A percentile compares a stretch with the other conserved stretches of the same genome.
These are phyloP conservation scores for Brachypodius melanocephalos DNA, from an alignment of 2,113 vertebrate genomes.

Conservation along the genomic window DNA sequence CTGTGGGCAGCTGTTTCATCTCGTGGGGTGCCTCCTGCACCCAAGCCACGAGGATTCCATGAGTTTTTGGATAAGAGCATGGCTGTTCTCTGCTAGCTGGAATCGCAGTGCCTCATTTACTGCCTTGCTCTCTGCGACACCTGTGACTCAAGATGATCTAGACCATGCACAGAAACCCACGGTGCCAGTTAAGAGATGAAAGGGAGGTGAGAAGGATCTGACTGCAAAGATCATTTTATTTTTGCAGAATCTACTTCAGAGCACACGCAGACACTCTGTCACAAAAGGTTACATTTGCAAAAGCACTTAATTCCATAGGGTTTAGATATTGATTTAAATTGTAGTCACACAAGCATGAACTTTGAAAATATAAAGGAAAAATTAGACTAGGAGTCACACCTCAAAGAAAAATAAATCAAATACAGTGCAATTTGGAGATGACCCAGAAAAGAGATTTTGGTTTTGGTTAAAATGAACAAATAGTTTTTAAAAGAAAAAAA, in stretches of 20 bases:
- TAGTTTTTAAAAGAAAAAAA: not conserved
- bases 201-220: not conserved
- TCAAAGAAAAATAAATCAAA: constrained; percentile 12
- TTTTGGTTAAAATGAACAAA: not conserved
- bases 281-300: not conserved
- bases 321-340: constrained; percentile 22
- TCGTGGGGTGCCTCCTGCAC: not conserved
- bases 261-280: accelerated
- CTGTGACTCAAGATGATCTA: not conserved
- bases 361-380: not conserved
- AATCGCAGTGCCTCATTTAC: not conserved
- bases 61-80: not conserved
- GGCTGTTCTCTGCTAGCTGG: not conserved
- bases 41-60: not conserved
- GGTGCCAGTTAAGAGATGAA: not conserved
- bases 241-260: not conserved
- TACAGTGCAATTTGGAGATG: not conserved
- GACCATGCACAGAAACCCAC: not conserved
- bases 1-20: not conserved
- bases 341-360: not conserved
- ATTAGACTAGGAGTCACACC: not conserved
- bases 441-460: not conserved
- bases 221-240: not conserved
- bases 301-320: not conserved
- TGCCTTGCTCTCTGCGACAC: not conserved